These are phyloP conservation scores for Aphis gossypii DNA, from an alignment of 1,140 invertebrate species.

Conservation along the genomic window DNA sequence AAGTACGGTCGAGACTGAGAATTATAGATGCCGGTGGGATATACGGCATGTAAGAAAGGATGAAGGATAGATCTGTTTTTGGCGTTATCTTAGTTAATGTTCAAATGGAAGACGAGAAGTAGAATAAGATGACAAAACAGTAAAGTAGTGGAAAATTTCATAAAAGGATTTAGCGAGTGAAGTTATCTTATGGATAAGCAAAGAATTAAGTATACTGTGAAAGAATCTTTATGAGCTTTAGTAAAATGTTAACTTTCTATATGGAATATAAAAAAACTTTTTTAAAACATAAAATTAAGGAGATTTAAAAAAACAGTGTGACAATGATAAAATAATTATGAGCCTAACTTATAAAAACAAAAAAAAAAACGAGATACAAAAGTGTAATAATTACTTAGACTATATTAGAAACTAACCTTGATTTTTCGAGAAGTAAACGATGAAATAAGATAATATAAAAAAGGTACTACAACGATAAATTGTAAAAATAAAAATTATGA, in stretches of 20 bases:
- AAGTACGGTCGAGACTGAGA: not conserved
- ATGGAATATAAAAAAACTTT: not conserved
- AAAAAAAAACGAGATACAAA: not conserved
- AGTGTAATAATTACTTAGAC: not conserved
- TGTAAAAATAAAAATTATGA: not conserved
- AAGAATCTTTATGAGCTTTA: not conserved
- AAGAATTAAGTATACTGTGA: not conserved
- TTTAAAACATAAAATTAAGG: not conserved
- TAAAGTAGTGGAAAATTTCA: not conserved
- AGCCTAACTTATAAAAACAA: not conserved
- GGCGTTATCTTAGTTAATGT: not conserved
- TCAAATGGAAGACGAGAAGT: not conserved
- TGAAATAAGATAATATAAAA: not conserved
- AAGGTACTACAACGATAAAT: no score
- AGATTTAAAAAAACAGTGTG: not conserved
- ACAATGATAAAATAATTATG: not conserved
- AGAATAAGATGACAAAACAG: not conserved
- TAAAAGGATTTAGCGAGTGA: not conserved
- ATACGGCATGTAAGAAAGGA: not conserved
- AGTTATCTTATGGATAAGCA: not conserved
- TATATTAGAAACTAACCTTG: not conserved
- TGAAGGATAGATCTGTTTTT: not conserved
- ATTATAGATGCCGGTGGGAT: not conserved
- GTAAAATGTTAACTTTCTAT: not conserved
- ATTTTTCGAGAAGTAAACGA: not conserved